Conservation (phyloP, 2,113 vertebrate species). For the Lamprotornis superbus region DNA sequence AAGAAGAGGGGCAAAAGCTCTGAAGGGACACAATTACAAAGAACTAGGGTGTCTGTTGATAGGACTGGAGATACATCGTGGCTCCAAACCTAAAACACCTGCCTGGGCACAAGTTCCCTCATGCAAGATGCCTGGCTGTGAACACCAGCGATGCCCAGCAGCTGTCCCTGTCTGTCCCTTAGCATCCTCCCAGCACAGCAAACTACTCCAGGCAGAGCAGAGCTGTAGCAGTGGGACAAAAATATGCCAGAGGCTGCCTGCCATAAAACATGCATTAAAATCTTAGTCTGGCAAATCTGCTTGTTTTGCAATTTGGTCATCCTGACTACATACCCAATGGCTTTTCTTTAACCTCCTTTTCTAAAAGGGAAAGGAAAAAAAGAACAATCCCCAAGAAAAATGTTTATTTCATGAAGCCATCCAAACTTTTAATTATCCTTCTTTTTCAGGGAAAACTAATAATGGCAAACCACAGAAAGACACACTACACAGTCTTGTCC, state of each 20-base stretch:
- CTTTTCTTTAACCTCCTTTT: not conserved
- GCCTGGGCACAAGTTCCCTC: not conserved
- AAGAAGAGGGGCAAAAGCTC: not conserved
- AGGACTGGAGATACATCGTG: rapidly evolving
- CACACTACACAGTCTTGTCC: not conserved
- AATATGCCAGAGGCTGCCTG: not conserved
- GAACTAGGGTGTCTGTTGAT: not conserved
- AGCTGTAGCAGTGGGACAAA: not conserved
- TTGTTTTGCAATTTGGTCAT: not conserved
- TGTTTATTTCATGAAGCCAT: slow-evolving; percentile 69
- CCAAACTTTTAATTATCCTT: slow-evolving; percentile 72
- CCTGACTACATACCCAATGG: not conserved
- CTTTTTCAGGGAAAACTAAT: slow-evolving; percentile 68
- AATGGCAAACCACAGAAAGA: slow-evolving; percentile 68
- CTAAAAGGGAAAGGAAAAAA: not conserved
- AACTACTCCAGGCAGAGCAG: not conserved
- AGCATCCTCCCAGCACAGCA: not conserved
- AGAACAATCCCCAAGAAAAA: slow-evolving; percentile 17
- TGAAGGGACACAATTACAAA: rapidly evolving
- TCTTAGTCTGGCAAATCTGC: not conserved
- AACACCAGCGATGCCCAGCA: rapidly evolving
- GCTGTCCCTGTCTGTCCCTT: rapidly evolving
- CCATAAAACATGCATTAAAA: not conserved
- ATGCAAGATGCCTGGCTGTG: not conserved
- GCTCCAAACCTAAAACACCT: not conserved